Conservation (phyloP, 1,140 invertebrate genomes). For the Plectrocnemia conspersa region DNA sequence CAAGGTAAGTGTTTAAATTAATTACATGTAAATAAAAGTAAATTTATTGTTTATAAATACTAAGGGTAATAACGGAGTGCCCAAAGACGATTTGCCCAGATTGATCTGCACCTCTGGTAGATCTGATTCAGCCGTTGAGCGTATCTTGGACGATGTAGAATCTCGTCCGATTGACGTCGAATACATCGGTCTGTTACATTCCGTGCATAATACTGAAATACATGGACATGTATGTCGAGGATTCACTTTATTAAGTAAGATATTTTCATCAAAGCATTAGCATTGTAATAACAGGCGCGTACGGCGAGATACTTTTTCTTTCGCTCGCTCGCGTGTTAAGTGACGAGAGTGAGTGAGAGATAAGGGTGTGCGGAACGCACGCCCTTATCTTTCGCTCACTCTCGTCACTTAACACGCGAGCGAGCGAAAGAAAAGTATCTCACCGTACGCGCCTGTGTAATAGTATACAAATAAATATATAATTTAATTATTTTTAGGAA, state of each 20-base stretch:
- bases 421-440: no score
- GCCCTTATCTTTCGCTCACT: no score
- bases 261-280: no score
- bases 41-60: neutral
- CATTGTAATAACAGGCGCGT: no score
- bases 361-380: no score
- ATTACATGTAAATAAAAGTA: no score
- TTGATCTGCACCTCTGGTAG: conserved; percentile 54
- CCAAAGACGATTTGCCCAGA: conserved; percentile 52
- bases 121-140: conserved; percentile 61
- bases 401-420: no score
- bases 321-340: no score
- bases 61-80: conserved; percentile 47
- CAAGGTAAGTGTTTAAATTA: conserved; percentile 48
- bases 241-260: conserved; percentile 51
- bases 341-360: no score
- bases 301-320: no score
- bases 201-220: conserved; percentile 53
- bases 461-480: no score
- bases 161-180: conserved; percentile 56
- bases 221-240: conserved; percentile 55
- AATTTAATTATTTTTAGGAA: conserved; percentile 36
- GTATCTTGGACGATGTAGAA: conserved; percentile 62
- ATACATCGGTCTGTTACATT: conserved; percentile 53
- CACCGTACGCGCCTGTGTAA: no score